phyloP scores from a whole-genome alignment of 2,113 vertebrate species.

The Rhinichthys klamathensis region DNA sequence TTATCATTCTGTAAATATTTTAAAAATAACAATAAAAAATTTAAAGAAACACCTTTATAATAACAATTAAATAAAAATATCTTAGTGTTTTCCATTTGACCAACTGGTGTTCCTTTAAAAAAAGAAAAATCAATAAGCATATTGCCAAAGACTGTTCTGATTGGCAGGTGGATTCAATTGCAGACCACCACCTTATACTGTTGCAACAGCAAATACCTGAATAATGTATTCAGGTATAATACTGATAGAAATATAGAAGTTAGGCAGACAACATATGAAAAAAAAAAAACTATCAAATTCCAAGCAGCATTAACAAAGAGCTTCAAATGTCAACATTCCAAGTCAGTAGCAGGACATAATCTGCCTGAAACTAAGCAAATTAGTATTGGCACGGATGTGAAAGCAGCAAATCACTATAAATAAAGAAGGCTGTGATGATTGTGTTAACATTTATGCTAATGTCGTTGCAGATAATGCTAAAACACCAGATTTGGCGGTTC shows the following conservation, averaged over 20 bases:
- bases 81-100: not conserved
- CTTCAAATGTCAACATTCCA: not conserved
- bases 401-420: conserved; percentile 55
- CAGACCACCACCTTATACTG: conserved; percentile 1
- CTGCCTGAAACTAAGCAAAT: conserved; percentile 15
- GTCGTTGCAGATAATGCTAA: not conserved
- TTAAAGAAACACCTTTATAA: not conserved
- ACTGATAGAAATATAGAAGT: conserved; percentile 28
- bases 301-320: not conserved
- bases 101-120: conserved; percentile 7
- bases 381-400: conserved; percentile 48
- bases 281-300: not conserved
- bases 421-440: conserved; percentile 34
- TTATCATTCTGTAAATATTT: not conserved
- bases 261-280: not conserved
- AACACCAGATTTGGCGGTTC: conserved; percentile 33
- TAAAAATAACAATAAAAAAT: not conserved
- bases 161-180: conserved; percentile 13
- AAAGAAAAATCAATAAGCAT: not conserved
- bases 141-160: not conserved
- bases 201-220: conserved; percentile 31
- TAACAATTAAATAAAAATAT: conserved; percentile 6
- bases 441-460: conserved; percentile 11
- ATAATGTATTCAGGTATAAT: conserved; percentile 37
- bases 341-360: conserved; percentile 7